A percentile compares a stretch with the other conserved stretches of the same genome.
These are phyloP conservation scores for Gnatocerus cornutus DNA, from an alignment of 2,888 invertebrate species.

Conservation along the genomic window DNA sequence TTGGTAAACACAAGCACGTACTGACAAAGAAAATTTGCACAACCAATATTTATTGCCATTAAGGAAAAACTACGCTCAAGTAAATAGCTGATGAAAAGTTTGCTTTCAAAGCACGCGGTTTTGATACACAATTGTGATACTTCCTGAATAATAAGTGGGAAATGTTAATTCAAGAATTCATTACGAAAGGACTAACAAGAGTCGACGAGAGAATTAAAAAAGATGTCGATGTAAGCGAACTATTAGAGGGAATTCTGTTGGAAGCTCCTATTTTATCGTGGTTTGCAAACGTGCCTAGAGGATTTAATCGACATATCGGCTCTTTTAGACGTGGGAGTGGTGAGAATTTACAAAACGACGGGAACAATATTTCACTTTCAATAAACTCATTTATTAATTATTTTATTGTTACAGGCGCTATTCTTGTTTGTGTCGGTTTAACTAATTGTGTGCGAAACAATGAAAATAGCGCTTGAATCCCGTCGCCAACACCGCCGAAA, in stretches of 20 bases:
- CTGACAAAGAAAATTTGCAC: constrained; percentile 43
- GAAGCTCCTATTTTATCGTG: constrained; percentile 5
- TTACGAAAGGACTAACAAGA: constrained; percentile 13
- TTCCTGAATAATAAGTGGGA: constrained; percentile 33
- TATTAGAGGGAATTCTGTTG: constrained; percentile 21
- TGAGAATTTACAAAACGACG: too few species aligned
- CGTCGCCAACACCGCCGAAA: constrained; percentile 4
- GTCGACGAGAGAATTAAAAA: constrained; percentile 7
- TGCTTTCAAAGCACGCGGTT: constrained; percentile 22
- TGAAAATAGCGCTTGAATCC: too few species aligned
- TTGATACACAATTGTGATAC: constrained; percentile 35
- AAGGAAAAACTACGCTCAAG: constrained; percentile 24
- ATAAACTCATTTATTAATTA: too few species aligned
- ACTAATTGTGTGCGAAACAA: too few species aligned
- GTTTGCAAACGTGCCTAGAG: constrained; percentile 26
- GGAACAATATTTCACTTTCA: too few species aligned
- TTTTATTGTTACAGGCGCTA: too few species aligned
- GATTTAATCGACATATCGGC: constrained; percentile 22
- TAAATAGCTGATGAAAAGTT: constrained; percentile 12
- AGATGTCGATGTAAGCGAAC: constrained; percentile 14
- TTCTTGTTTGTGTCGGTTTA: too few species aligned
- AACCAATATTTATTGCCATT: constrained; percentile 31
- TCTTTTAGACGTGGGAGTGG: background rate
- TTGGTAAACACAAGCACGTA: constrained; percentile 33
- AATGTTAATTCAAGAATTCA: constrained; percentile 32